Conservation (phyloP, 2,888 invertebrate species). For the Lasioglossum vierecki region DNA sequence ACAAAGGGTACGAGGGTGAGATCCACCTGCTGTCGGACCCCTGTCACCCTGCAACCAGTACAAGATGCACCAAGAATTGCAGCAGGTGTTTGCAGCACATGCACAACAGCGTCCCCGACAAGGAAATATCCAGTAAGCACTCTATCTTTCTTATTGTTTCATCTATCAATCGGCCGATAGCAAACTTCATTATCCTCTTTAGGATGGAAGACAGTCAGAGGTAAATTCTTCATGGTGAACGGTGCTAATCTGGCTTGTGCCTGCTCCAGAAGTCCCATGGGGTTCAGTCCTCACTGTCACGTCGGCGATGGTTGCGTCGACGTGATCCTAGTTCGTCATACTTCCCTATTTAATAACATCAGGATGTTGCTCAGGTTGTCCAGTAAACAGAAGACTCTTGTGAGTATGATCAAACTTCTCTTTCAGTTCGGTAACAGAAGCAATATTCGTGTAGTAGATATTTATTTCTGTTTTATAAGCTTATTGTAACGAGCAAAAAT, state of each 20-base stretch:
- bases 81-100: slow-evolving; percentile 80
- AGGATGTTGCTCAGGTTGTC: slow-evolving; percentile 88
- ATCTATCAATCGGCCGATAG: background rate
- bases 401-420: slow-evolving; percentile 73
- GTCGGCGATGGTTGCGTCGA: slow-evolving; percentile 92
- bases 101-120: slow-evolving; percentile 73
- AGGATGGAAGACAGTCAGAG: slow-evolving; percentile 87
- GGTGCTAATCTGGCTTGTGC: slow-evolving; percentile 91
- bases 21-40: slow-evolving; percentile 85
- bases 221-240: slow-evolving; percentile 91
- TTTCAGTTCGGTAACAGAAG: background rate
- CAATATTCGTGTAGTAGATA: background rate
- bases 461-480: no score
- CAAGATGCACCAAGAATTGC: slow-evolving; percentile 85
- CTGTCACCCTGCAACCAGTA: slow-evolving; percentile 83
- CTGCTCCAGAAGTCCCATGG: slow-evolving; percentile 90
- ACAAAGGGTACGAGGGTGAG: slow-evolving; percentile 88
- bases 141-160: background rate
- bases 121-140: slow-evolving; percentile 79
- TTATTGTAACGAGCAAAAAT: background rate
- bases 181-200: background rate
- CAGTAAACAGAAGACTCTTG: slow-evolving; percentile 88
- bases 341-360: slow-evolving; percentile 89
- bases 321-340: slow-evolving; percentile 90
- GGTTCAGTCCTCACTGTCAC: slow-evolving; percentile 91